Evolutionary conservation across 2,113 vertebrate genomes (phyloP).

Genomic region (Hypomesus transpacificus): DNA sequence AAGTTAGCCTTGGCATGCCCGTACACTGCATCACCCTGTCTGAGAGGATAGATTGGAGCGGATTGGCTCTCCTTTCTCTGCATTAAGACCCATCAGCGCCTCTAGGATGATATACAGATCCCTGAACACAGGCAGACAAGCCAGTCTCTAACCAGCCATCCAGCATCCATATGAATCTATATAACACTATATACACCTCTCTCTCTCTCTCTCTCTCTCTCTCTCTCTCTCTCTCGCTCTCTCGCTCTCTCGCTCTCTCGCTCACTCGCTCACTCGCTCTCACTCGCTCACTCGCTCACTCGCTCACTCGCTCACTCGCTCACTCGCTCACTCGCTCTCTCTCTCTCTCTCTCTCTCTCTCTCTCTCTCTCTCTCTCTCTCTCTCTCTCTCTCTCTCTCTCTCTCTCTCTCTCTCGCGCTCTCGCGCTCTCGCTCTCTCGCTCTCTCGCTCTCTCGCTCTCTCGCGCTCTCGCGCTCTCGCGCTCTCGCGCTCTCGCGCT

Average conservation of each 20-base stretch:
- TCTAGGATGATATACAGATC: conserved; percentile 63
- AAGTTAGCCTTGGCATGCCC: conserved; percentile 60
- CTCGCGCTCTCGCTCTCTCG: conserved; percentile 24
- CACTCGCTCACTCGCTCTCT: conserved; percentile 7
- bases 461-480: background rate
- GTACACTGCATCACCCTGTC: conserved; percentile 62
- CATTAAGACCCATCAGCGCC: conserved; percentile 67
- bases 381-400: background rate
- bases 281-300: conserved; percentile 13
- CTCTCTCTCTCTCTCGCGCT: conserved; percentile 26
- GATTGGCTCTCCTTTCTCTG: conserved; percentile 71
- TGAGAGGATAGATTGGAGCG: conserved; percentile 62
- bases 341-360: conserved; percentile 26
- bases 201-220: conserved; percentile 26
- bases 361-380: conserved; percentile 17
- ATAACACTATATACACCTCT: background rate
- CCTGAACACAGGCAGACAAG: conserved; percentile 60
- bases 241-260: background rate
- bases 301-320: background rate
- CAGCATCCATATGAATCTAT: conserved; percentile 36
- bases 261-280: background rate
- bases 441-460: conserved; percentile 5
- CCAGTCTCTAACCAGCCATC: conserved; percentile 49
- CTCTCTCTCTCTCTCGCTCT: conserved; percentile 17
- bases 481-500: conserved; percentile 2